A percentile compares a stretch with the other conserved stretches of the same genome.
These are phyloP conservation scores for Triops cancriformis DNA, from an alignment of 1,140 invertebrate species.

Conservation along the genomic window DNA sequence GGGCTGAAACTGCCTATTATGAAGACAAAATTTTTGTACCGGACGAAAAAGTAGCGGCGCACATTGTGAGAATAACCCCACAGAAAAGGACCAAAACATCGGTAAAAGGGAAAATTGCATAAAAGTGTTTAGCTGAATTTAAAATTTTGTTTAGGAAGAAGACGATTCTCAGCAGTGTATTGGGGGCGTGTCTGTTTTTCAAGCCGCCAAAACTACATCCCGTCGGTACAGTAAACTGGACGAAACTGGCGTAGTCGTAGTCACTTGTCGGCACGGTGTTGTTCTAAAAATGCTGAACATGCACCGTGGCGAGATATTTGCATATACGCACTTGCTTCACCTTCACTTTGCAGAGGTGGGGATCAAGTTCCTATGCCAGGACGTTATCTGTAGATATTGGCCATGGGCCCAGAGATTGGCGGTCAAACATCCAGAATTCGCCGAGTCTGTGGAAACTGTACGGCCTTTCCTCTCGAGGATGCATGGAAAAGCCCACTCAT, in stretches of 20 bases:
- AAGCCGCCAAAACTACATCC: too few species aligned
- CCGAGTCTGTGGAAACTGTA: background rate
- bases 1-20: background rate
- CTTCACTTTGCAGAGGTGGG: background rate
- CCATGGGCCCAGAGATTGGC: slow-evolving; percentile 1
- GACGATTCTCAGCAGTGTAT: too few species aligned
- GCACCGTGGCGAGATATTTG: slow-evolving; percentile 19
- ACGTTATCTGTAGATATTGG: slow-evolving; percentile 16
- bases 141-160: background rate
- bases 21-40: background rate
- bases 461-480: slow-evolving; percentile 11
- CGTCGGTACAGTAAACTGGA: too few species aligned
- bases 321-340: slow-evolving; percentile 16
- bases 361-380: background rate
- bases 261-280: slow-evolving; percentile 19
- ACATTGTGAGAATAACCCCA: background rate
- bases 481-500: background rate
- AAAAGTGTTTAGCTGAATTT: background rate
- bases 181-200: too few species aligned
- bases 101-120: background rate
- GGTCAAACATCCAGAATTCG: background rate
- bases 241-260: too few species aligned
- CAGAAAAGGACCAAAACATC: background rate
- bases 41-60: background rate
- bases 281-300: slow-evolving; percentile 20